Base-by-base conservation (phyloP, 23 tunicate genomes). In the Diplosoma virens region DNA sequence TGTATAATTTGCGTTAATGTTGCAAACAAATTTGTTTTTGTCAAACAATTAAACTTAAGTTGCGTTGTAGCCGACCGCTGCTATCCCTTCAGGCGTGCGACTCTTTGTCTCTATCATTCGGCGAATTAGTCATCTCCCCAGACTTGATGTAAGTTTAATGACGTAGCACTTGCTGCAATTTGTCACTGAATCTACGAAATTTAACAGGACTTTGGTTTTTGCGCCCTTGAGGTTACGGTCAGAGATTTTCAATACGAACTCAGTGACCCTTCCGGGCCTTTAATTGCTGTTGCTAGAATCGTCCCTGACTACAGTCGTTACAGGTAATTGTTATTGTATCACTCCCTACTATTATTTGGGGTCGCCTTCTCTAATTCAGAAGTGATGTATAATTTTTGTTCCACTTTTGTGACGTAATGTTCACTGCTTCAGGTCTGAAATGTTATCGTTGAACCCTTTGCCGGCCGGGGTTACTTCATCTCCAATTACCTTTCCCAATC, bases 291-390 rank as follows among this genome's bases (percentile, higher is more conserved):
- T 20, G 84, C 81, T 14, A 60, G 97, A 34, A 81, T 92, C 53
- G 92, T 92, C 6, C 97, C 97, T 14, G 97, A 92, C 50, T 92
- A 80, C 83, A 74, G 93, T 28, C 45, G 25, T 11, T 92, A 92
- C 81, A 85, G 80, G 91, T 89, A 77, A 6, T 82, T 23, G 22
- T 71, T 36, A 17, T 21, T 30, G 30, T 77, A n/a, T n/a, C n/a
- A n/a, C n/a, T n/a, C n/a, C n/a, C n/a, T n/a, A n/a, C n/a, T n/a
- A n/a, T n/a, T n/a, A n/a, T n/a, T n/a, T n/a, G n/a, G n/a, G n/a
- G n/a, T n/a, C n/a, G n/a, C n/a, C n/a, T n/a, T n/a, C n/a, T n/a
- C n/a, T n/a, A n/a, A n/a, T n/a, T n/a, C n/a, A n/a, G n/a, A n/a
- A n/a, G n/a, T n/a, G n/a, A n/a, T n/a, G n/a, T n/a, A n/a, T n/a